Conservation (phyloP, 2,113 vertebrate genomes). For the Cacatua alba region DNA sequence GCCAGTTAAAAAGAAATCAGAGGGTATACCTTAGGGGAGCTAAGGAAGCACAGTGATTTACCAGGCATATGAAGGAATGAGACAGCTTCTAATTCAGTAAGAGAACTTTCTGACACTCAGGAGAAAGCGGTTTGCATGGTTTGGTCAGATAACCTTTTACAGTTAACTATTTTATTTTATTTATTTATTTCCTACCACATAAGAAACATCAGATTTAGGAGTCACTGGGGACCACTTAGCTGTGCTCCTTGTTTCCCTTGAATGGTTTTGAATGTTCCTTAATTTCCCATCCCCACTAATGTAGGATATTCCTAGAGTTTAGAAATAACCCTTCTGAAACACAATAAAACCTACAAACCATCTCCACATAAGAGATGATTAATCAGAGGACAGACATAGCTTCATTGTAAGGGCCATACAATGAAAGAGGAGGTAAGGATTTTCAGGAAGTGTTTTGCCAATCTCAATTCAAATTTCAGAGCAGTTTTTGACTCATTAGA, state of each 20-base stretch:
- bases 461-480: constrained; percentile 21
- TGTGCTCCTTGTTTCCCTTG: background rate
- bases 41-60: constrained; percentile 32
- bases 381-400: background rate
- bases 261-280: background rate
- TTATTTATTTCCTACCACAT: background rate
- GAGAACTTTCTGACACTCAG: background rate
- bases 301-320: background rate
- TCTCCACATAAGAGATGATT: background rate
- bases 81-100: constrained; percentile 45
- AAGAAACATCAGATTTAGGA: background rate
- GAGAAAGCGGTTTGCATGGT: background rate
- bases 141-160: background rate
- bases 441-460: background rate
- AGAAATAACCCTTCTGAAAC: background rate
- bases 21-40: background rate
- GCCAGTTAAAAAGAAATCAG: constrained; percentile 22
- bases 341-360: background rate
- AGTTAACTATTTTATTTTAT: background rate
- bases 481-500: constrained; percentile 74
- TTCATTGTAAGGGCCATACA: background rate
- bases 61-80: background rate
- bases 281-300: background rate
- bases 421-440: background rate
- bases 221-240: background rate